Base-by-base conservation (phyloP, 2,888 invertebrate species). In the Tipula lateralis region DNA sequence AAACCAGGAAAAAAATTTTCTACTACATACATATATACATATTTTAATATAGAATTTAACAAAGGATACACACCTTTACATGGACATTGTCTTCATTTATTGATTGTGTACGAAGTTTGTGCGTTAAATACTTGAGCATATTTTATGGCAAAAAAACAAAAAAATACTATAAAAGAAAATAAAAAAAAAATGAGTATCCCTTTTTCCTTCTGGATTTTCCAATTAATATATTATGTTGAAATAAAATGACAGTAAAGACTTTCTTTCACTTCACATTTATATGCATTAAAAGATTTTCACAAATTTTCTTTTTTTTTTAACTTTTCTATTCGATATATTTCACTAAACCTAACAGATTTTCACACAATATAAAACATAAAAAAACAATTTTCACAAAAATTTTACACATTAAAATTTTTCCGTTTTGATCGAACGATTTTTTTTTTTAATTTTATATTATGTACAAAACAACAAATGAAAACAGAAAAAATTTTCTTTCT, bases 81-180 rank as follows among this genome's bases (percentile, higher is more conserved):
- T 86, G 85, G 83, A 85, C 85, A 83, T 86, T 86, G 84, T 87
- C 87, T 84, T 88, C 88, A 86, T 87, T 87, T 85, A 88, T 87
- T 84, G 88, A 88, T 86, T 88, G 87, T 86, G 87, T 87, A 86
- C 87, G 87, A 85, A 87, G 85, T 86, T 88, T 88, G 87, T 87
- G 87, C 87, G 88, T 87, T 87, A 87, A 86, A 86, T 87, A 87
- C 86, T 87, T 88, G 85, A 88, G 85, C 88, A 88, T 88, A 86
- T 86, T 85, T 85, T 84, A 29, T 66, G 9, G 66, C 66, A 24
- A 66, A 66, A 66, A 24, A 24, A 66, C 24, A 24, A 16, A 19
- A 50, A 50, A 19, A 16, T 66, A 66, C 66, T 66, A 66, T 66
- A 6, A 66, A 24, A 24, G 66, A 24, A 66, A 19, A 24, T 0